Conservation (phyloP, 2,888 invertebrate species). For the Dione vanillae region DNA sequence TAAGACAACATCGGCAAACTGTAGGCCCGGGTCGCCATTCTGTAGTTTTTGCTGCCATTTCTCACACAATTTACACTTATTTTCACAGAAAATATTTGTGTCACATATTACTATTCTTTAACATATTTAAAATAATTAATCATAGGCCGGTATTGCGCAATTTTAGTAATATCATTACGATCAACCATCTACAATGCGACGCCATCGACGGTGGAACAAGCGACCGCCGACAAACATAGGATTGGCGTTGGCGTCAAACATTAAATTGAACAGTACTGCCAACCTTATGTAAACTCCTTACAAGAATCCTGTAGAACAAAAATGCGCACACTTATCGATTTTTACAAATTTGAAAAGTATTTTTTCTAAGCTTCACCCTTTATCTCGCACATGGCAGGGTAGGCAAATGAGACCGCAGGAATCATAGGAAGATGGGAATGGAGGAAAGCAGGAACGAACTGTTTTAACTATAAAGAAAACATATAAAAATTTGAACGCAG, state of each 20-base stretch:
- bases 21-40: constrained; percentile 78
- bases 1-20: constrained; percentile 76
- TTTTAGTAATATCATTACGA: constrained; percentile 37
- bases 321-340: constrained; percentile 24
- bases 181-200: constrained; percentile 33
- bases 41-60: constrained; percentile 69
- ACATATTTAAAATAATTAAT: constrained; percentile 45
- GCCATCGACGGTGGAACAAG: constrained; percentile 35
- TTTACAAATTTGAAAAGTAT: not conserved
- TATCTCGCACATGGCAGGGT: too few relatives aligned
- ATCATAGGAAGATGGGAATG: too few relatives aligned
- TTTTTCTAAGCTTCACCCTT: too few relatives aligned
- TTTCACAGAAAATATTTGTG: constrained; percentile 59
- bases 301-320: not conserved
- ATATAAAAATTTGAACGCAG: too few relatives aligned
- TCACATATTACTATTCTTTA: constrained; percentile 49
- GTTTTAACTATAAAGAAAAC: too few relatives aligned
- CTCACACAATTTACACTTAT: constrained; percentile 53
- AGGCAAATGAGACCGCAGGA: too few relatives aligned
- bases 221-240: not conserved
- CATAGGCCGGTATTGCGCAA: constrained; percentile 19
- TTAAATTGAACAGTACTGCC: constrained; percentile 17
- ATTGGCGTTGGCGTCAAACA: constrained; percentile 13
- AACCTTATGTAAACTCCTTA: constrained; percentile 6
- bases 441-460: too few relatives aligned